phyloP scores from a whole-genome alignment of 2,888 invertebrate genomes.

The Lasioglossum zephyrum region DNA sequence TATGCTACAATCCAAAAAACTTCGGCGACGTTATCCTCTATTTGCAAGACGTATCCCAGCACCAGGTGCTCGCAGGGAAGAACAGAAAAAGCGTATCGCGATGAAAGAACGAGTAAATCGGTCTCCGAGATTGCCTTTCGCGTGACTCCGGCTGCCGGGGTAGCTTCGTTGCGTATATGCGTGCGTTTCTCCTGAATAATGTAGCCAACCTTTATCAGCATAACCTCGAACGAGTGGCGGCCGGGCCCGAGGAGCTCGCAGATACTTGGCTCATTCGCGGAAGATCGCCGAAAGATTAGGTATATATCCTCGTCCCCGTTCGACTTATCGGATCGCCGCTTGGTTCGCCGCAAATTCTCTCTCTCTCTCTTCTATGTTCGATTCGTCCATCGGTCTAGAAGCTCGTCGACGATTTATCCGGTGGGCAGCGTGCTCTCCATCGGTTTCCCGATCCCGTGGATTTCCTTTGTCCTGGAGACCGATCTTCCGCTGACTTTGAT shows the following conservation, averaged over 20 bases:
- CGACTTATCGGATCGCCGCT: constrained; percentile 77
- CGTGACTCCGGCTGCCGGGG: constrained; percentile 39
- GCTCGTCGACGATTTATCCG: constrained; percentile 75
- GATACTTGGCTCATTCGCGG: constrained; percentile 79
- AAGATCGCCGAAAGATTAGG: constrained; percentile 79
- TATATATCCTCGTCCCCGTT: constrained; percentile 74
- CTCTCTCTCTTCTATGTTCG: constrained; percentile 66
- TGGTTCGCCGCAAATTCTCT: constrained; percentile 74
- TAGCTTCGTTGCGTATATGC: constrained; percentile 37
- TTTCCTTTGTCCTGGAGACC: constrained; percentile 21
- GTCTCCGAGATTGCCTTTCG: constrained; percentile 41
- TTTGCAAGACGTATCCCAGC: not conserved
- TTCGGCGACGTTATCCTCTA: not conserved
- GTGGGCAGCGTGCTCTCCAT: constrained; percentile 23
- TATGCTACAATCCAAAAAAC: not conserved
- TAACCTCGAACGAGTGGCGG: constrained; percentile 72
- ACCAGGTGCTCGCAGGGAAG: not conserved
- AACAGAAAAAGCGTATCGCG: not conserved
- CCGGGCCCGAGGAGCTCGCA: constrained; percentile 54
- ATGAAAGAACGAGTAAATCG: constrained; percentile 38
- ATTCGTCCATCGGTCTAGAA: constrained; percentile 71
- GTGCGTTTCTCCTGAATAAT: constrained; percentile 75
- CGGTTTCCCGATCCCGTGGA: constrained; percentile 46
- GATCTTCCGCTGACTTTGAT: not conserved
- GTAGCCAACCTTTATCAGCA: constrained; percentile 79